Conservation (phyloP, 2,113 vertebrate species). For the Calypte anna region DNA sequence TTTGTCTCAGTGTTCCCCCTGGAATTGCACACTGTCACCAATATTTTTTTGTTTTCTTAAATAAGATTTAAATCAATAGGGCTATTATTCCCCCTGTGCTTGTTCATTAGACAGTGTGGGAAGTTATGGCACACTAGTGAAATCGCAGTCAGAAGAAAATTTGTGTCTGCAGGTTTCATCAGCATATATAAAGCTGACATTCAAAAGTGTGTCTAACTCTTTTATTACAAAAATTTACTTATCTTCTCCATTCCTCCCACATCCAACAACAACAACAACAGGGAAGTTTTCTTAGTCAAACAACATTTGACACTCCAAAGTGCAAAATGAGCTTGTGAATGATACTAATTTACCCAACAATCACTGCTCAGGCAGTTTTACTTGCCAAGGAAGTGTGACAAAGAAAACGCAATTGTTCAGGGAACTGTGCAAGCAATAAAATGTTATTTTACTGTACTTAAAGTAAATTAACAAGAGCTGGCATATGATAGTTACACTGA, state of each 20-base stretch:
- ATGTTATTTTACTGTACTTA: slow-evolving; percentile 57
- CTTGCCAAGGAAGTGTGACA: slow-evolving; percentile 67
- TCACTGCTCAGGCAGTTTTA: slow-evolving; percentile 58
- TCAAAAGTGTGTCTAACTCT: slow-evolving; percentile 15
- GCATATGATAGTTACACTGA: slow-evolving; percentile 16
- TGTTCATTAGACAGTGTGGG: slow-evolving; percentile 55
- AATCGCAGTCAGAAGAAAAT: slow-evolving; percentile 57
- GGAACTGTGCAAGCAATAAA: slow-evolving; percentile 66
- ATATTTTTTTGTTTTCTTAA: slow-evolving; percentile 50
- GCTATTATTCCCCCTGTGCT: slow-evolving; percentile 43
- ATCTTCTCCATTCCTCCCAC: slow-evolving; percentile 38
- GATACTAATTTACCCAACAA: slow-evolving; percentile 68
- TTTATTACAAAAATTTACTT: slow-evolving; percentile 52
- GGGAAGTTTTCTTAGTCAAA: slow-evolving; percentile 58
- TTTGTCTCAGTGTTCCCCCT: not conserved
- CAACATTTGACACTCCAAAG: slow-evolving; percentile 52
- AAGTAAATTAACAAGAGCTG: slow-evolving; percentile 65
- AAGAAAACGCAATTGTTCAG: slow-evolving; percentile 67
- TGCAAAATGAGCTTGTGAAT: slow-evolving; percentile 67
- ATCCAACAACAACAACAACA: slow-evolving; percentile 27
- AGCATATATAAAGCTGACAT: slow-evolving; percentile 59
- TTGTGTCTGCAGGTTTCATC: slow-evolving; percentile 60
- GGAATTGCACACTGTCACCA: slow-evolving; percentile 13
- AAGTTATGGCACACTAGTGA: slow-evolving; percentile 43
- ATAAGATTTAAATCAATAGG: slow-evolving; percentile 52